phyloP scores from a whole-genome alignment of 2,113 vertebrate species.

The Sciurus niger region DNA sequence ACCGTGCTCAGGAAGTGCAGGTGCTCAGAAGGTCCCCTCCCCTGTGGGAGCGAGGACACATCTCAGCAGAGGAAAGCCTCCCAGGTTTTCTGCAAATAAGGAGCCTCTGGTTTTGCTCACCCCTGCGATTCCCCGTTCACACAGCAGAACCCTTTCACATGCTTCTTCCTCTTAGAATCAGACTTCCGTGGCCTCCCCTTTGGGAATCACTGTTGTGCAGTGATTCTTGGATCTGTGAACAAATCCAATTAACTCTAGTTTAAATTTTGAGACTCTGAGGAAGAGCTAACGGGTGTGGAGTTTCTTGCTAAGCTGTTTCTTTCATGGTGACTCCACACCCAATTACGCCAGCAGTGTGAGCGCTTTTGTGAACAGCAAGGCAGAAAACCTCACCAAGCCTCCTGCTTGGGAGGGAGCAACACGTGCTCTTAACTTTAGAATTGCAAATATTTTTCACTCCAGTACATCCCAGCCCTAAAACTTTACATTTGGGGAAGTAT shows the following conservation, averaged over 20 bases:
- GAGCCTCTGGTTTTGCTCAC: not conserved
- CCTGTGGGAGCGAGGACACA: not conserved
- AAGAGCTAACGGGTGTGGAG: constrained; percentile 29
- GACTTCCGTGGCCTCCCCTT: not conserved
- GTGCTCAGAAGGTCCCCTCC: not conserved
- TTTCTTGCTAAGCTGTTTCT: constrained; percentile 64
- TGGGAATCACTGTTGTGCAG: not conserved
- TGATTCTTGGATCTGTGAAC: constrained; percentile 51
- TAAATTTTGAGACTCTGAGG: constrained; percentile 39
- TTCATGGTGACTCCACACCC: not conserved
- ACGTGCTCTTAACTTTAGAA: not conserved
- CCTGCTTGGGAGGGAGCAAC: not conserved
- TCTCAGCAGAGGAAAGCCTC: not conserved
- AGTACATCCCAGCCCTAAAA: not conserved
- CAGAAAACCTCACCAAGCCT: constrained; percentile 7
- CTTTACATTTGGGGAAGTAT: constrained; percentile 16
- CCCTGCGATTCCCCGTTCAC: not conserved
- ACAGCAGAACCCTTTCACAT: not conserved
- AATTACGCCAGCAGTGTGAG: not conserved
- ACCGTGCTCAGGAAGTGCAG: not conserved
- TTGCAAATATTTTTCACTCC: constrained; percentile 29
- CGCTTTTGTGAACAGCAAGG: not conserved
- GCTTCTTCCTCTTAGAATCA: constrained; percentile 33
- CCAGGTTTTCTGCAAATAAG: not conserved
- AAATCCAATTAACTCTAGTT: constrained; percentile 72